phyloP scores from a whole-genome alignment of 2,888 invertebrate genomes.

The Serrognathus titanus region DNA sequence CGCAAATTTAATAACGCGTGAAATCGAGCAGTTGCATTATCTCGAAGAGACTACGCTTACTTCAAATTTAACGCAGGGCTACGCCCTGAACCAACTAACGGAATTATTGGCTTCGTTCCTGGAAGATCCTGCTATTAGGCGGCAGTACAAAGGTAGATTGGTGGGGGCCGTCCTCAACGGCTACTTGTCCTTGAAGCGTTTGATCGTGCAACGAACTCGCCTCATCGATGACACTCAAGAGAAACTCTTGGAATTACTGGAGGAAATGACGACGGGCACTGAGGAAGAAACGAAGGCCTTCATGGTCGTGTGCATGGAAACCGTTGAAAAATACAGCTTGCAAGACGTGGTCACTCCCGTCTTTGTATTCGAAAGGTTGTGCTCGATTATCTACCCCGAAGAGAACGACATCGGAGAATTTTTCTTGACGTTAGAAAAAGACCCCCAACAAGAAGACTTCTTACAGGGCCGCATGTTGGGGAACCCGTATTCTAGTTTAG shows the following conservation, averaged over 20 bases:
- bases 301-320: conserved; percentile 96
- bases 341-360: conserved; percentile 95
- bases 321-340: conserved; percentile 84
- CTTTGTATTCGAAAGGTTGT: conserved; percentile 94
- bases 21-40: conserved; percentile 83
- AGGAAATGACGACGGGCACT: conserved; percentile 94
- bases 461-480: conserved; percentile 95
- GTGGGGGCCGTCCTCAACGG: conserved; percentile 91
- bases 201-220: conserved; percentile 92
- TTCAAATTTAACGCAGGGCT: conserved; percentile 90
- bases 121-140: conserved; percentile 81
- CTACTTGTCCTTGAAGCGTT: conserved; percentile 82
- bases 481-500: conserved; percentile 93
- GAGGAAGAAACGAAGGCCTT: conserved; percentile 95
- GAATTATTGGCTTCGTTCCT: conserved; percentile 77
- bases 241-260: conserved; percentile 84
- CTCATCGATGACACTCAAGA: conserved; percentile 96
- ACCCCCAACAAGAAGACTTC: conserved; percentile 98
- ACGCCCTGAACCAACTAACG: conserved; percentile 73
- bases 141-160: conserved; percentile 84
- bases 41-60: conserved; percentile 90
- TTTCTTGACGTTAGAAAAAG: conserved; percentile 93
- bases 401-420: conserved; percentile 97
- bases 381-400: conserved; percentile 96
- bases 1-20: conserved; percentile 80